A percentile compares a stretch with the other conserved stretches of the same genome.
Evolutionary conservation across 2,797 vertebrate species (phyloP).

Genomic region (Pagetopsis macropterus): DNA sequence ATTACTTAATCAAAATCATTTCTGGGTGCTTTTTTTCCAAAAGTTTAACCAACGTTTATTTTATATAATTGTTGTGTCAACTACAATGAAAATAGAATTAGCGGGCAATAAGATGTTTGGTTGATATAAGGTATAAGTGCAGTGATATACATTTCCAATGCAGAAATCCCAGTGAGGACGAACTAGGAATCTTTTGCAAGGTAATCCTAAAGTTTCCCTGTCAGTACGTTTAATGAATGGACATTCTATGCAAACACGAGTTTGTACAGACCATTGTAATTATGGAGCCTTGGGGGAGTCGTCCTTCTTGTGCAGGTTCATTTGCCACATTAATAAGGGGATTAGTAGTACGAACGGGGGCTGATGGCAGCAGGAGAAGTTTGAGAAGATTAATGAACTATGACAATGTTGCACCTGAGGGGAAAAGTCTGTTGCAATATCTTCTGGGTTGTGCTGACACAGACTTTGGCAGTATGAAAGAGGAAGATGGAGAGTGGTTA

Average conservation of each 20-base stretch:
- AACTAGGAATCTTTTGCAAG: constrained; percentile 33
- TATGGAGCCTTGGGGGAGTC: constrained; percentile 84
- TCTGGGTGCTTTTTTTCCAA: constrained; percentile 12
- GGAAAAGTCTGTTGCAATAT: constrained; percentile 86
- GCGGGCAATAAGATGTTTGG: constrained; percentile 36
- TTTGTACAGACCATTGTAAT: constrained; percentile 86
- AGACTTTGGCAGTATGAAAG: constrained; percentile 68
- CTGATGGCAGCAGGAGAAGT: constrained; percentile 82
- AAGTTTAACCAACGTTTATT: not conserved
- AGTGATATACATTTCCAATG: constrained; percentile 20
- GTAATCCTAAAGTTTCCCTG: constrained; percentile 60
- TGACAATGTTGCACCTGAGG: constrained; percentile 90
- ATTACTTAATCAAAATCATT: constrained; percentile 17
- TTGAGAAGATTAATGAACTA: constrained; percentile 92
- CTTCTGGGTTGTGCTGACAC: constrained; percentile 84
- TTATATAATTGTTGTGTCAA: constrained; percentile 37
- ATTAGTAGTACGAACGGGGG: constrained; percentile 86
- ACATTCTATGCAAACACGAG: constrained; percentile 82
- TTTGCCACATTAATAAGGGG: constrained; percentile 88
- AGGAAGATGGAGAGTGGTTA: constrained; percentile 75
- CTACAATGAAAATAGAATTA: constrained; percentile 31
- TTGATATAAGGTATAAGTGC: no score
- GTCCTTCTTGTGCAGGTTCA: constrained; percentile 87
- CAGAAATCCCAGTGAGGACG: constrained; percentile 19
- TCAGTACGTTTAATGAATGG: constrained; percentile 79